phyloP scores from a whole-genome alignment of 2,797 vertebrate species.

The Graptemys geographica region DNA sequence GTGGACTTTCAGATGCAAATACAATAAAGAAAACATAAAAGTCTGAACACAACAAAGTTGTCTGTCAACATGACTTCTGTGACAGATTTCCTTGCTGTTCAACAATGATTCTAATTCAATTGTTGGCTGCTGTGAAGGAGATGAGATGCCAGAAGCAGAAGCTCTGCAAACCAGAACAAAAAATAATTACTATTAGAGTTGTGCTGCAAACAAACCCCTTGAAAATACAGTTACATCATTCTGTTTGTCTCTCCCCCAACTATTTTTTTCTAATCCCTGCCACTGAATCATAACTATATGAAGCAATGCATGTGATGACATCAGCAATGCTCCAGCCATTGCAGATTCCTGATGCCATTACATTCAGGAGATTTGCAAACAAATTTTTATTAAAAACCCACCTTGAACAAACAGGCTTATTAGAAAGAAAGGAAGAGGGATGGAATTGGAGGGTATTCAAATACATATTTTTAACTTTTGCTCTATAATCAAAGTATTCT shows the following conservation, averaged over 20 bases:
- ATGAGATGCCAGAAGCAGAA: conserved; percentile 78
- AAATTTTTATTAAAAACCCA: conserved; percentile 37
- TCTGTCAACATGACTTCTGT: conserved; percentile 73
- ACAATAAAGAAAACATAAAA: conserved; percentile 64
- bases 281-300: background rate
- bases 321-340: conserved; percentile 28
- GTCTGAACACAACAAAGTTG: conserved; percentile 68
- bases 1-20: conserved; percentile 67
- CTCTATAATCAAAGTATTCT: conserved; percentile 24
- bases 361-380: conserved; percentile 36
- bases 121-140: conserved; percentile 78
- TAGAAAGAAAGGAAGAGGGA: background rate
- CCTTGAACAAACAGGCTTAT: conserved; percentile 18
- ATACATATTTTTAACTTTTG: background rate
- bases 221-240: conserved; percentile 62
- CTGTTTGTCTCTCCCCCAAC: conserved; percentile 37
- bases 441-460: background rate
- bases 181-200: conserved; percentile 78
- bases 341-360: background rate
- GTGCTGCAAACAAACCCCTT: conserved; percentile 68
- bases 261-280: conserved; percentile 58
- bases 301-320: conserved; percentile 14
- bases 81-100: conserved; percentile 77
- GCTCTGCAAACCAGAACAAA: conserved; percentile 73
- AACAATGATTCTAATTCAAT: conserved; percentile 76